Evolutionary conservation across 2,888 invertebrate species (phyloP), one percentile per base, ranked within the genome.

Genomic region (Scaptodrosophila latifasciaeformis): DNA sequence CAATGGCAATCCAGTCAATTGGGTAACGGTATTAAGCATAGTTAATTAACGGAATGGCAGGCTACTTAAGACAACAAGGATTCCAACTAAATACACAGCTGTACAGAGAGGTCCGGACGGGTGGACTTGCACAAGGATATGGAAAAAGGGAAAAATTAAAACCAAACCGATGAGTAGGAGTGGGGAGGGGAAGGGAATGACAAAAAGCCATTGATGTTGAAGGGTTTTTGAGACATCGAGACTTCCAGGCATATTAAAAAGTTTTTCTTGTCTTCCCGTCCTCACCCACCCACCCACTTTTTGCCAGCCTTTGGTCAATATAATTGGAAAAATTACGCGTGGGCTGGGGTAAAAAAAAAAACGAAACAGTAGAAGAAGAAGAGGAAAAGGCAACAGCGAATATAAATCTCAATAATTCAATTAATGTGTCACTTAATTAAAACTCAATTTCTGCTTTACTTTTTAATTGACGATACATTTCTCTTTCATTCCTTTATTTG

Each of bases 351-450:
- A 40, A 18, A 35, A 6, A 31, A 10, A 31, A 31, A 7, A 17
- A 13, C 7, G 15, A 35, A 35, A 13, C 7, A 12, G 35, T 35
- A 12, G 35, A 1, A 10, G 30, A 10, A 2, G 30, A 30, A 10
- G 12, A 12, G n/a, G 10, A 30, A 6, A 2, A 30, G 30, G 34
- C 2, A 12, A 13, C 12, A 30, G 10, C 10, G 17, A 60, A 72
- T 61, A 69, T 71, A 76, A 72, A 72, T 72, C 76, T 63, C 61
- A 76, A 72, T 72, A 76, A 72, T 72, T 72, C 70, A 76, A 72
- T 72, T 70, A 76, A 76, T 76, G 76, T 70, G 65, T 70, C 70
- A 76, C 72, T 76, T 72, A 72, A 76, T 76, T 72, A 72, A 72
- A 72, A 72, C 67, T 70, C 72, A 67, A 72, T 72, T 70, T 76